These are phyloP conservation scores for Pantherophis alleghaniensis DNA, from an alignment of 2,797 vertebrate species.

Conservation along the genomic window DNA sequence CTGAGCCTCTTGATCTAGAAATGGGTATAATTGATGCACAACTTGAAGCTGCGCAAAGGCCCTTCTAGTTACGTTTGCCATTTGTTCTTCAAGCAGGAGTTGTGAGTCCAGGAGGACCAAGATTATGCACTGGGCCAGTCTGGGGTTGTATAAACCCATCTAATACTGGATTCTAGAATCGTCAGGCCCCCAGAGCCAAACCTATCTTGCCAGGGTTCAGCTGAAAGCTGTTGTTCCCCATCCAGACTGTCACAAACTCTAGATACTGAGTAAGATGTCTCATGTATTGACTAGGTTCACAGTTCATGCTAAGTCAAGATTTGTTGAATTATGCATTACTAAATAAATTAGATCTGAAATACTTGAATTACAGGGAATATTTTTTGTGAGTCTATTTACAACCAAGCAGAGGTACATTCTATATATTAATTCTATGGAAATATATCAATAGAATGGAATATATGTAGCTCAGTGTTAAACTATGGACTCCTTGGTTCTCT, in stretches of 20 bases:
- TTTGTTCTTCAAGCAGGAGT: background rate
- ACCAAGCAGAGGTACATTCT: background rate
- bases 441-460: background rate
- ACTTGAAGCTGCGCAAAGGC: background rate
- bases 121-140: background rate
- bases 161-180: background rate
- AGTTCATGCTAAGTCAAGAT: background rate
- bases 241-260: background rate
- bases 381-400: background rate
- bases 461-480: background rate
- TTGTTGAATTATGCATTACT: background rate
- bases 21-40: background rate
- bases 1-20: background rate
- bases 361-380: background rate
- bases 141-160: background rate
- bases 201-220: background rate
- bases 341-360: background rate
- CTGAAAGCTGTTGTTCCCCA: background rate
- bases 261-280: too few species aligned
- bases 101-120: background rate
- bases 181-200: background rate
- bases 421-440: background rate
- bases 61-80: background rate
- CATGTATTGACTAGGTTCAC: background rate
- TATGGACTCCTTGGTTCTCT: background rate